Evolutionary conservation across 1,140 invertebrate genomes (phyloP), one percentile per base, ranked within the genome.

Genomic region (Spodoptera litura): DNA sequence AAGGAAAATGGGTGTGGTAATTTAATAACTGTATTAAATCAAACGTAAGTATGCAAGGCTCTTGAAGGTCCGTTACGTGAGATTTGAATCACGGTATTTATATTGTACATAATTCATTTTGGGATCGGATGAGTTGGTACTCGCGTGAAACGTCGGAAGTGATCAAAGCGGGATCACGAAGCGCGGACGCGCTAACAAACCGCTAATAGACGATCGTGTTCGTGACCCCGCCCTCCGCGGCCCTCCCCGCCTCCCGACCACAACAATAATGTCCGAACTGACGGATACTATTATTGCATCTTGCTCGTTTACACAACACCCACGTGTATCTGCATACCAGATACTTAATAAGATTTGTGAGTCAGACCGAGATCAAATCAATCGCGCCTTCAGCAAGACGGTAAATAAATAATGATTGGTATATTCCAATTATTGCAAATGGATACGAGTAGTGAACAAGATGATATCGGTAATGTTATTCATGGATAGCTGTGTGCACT

Each of bases 161-260:
- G 87, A 89, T 91, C 86, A 86, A 81, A 80, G 70, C 74, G 78
- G 78, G 87, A 87, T 89, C 88, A 91, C 88, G 89, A 88, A 78
- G 84, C 81, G 82, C 81, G 72, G 82, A 83, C 85, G 84, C 84
- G 83, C 87, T 91, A 91, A 93, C 91, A 88, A 92, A 82, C 84
- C 88, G 87, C 89, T 92, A 91, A 93, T 93, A 93, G 91, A 80
- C 64, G 78, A 73, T 82, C 82, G 82, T 81, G 81, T 79, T 79
- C 78, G 83, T 82, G 86, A 85, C 80, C 84, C 80, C 84, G 80
- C 86, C 82, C 38, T 44, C 79, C 84, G 79, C 84, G 80, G 80
- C 86, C 82, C 38, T 44, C 80, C 84, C 80, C 84, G 80, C 86
- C 82, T 79, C 78, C 81, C 78, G 78, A 78, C 59, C 71, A 73